A percentile compares a stretch with the other conserved stretches of the same genome.
These are phyloP conservation scores for Carcharodon carcharias DNA, from an alignment of 2,797 vertebrate genomes.

Conservation along the genomic window DNA sequence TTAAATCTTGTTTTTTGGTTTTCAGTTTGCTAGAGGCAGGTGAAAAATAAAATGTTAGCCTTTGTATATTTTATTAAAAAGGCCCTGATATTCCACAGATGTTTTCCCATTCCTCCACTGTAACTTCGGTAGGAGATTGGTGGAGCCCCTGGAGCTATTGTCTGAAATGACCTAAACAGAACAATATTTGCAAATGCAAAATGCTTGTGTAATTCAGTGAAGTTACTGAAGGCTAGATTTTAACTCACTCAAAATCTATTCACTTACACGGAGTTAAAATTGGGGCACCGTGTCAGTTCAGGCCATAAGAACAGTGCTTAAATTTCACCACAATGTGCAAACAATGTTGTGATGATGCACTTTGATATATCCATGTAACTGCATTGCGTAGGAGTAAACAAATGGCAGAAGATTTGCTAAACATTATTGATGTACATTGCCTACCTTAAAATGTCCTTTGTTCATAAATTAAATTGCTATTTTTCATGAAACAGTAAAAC, in stretches of 20 bases:
- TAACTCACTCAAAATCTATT: background rate
- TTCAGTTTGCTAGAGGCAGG: background rate
- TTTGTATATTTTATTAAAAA: background rate
- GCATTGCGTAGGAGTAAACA: background rate
- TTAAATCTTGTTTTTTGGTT: background rate
- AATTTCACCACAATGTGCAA: background rate
- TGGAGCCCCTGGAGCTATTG: background rate
- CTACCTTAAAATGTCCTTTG: background rate
- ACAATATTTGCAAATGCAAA: background rate
- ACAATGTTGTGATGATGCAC: background rate
- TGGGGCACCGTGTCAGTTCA: background rate
- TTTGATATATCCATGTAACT: background rate
- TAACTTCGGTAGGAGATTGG: background rate
- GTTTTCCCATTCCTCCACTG: too few relatives aligned
- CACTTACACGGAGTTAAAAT: background rate
- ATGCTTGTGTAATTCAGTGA: background rate
- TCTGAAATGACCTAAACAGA: background rate
- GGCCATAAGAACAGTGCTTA: background rate
- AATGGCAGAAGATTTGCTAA: background rate
- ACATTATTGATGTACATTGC: background rate
- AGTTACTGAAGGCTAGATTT: background rate
- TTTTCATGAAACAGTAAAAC: background rate
- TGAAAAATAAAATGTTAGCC: slow-evolving; percentile 7
- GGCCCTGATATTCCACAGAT: background rate
- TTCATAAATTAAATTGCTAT: background rate